These are phyloP conservation scores for Dipodomys ordii DNA, from an alignment of 2,113 vertebrate species.

Conservation along the genomic window DNA sequence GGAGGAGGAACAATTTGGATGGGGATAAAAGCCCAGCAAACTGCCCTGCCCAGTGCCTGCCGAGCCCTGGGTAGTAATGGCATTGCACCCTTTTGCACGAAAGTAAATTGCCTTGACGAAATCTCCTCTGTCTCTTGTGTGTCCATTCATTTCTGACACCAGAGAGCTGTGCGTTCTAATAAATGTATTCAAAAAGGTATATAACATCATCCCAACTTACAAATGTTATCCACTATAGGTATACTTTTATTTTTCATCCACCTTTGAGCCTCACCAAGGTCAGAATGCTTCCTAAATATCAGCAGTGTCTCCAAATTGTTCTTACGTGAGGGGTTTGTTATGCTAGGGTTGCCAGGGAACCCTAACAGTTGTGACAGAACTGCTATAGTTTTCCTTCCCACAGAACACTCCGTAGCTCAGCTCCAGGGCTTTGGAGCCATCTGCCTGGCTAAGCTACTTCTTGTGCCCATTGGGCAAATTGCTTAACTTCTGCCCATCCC, in stretches of 20 bases:
- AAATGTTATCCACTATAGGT: not conserved
- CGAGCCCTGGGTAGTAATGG: no score
- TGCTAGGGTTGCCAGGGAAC: not conserved
- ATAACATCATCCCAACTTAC: not conserved
- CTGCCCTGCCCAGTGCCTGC: no score
- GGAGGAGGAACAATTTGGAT: no score
- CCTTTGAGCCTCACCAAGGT: not conserved
- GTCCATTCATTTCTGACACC: not conserved
- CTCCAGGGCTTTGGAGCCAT: not conserved
- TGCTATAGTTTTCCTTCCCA: no score
- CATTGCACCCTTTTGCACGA: no score
- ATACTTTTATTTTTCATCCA: not conserved
- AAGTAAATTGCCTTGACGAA: no score
- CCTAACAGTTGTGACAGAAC: not conserved
- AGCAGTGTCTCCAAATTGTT: not conserved
- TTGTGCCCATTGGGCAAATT: not conserved
- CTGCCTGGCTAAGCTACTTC: not conserved
- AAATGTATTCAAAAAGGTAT: no score
- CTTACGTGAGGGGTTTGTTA: not conserved
- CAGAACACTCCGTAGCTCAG: not conserved
- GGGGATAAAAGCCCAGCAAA: no score
- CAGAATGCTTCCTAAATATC: not conserved
- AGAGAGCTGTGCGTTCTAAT: no score
- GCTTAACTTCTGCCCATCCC: not conserved
- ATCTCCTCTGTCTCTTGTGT: no score